Base-by-base conservation (phyloP, 2,113 vertebrate species). In the Erythrocercus mccallii region DNA sequence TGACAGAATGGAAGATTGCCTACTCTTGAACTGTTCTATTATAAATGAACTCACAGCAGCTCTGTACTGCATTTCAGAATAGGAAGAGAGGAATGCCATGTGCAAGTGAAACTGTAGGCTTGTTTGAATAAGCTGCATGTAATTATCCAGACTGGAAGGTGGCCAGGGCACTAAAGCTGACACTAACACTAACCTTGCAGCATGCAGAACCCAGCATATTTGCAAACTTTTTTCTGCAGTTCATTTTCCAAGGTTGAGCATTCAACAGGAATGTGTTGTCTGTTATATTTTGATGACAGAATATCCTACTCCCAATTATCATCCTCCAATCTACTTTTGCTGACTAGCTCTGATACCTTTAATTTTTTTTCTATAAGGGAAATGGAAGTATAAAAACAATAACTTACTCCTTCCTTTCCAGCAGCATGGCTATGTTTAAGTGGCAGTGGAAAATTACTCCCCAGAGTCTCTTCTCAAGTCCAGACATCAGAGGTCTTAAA, bases 71-170 rank as follows among this genome's bases (percentile, higher is more conserved):
- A 10, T 89, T 88, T 92, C 78, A 79, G 78, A 24, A 38, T 5
- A 68, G 70, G 58, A 94, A 79, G 57, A 87, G 66, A 82, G 37
- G 73, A 94, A 87, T 89, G 79, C 37, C 70, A 65, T 57, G 42
- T 82, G 81, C 66, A 78, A 95, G 54, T 82, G 73, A 94, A 95
- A 92, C 61, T 70, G 81, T 64, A 79, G 81, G 70, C 73, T 84
- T 69, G 62, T 91, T 92, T 89, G 89, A 91, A 73, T 80, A 91
- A 87, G 62, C 93, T 90, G 77, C 78, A 31, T 82, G 57, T 71
- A 89, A 92, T 95, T 95, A 89, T 35, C 53, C 86, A 82, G 89
- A 68, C 66, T 96, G 93, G 93, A 95, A 92, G 42, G 84, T 94
- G 70, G 89, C 86, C 94, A 95, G 78, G 7, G 37, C 61, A 80